Base-by-base conservation (phyloP, 1,140 invertebrate species). In the Apis dorsata region DNA sequence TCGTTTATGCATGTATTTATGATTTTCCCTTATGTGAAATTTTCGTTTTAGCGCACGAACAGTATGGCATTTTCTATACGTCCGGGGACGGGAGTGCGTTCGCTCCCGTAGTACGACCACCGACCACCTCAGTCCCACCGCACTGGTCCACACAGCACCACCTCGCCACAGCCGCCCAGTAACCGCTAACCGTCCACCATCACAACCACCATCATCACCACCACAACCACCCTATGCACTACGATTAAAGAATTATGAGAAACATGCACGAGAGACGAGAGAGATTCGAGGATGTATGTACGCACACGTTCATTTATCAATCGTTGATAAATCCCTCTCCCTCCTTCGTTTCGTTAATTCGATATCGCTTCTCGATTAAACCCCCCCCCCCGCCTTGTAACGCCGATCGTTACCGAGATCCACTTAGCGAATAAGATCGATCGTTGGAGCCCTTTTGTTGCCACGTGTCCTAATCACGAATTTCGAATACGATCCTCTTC, bases 41-140 rank as follows among this genome's bases (percentile, higher is more conserved):
- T 94, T 94, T 94, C 93, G 94, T 94, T 96, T 95, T 95, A 95
- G 95, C 94, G 91, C 94, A 94, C 95, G 94, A 94, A 93, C 94
- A 94, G 89, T 93, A 92, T 90, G 91, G 92, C 90, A 93, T 94
- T 93, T 94, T 93, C 93, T 94, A 93, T 93, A 91, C 93, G 89
- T 93, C 94, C 92, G 92, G 93, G 88, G 93, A 94, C 90, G 91
- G 92, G 92, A 95, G 95, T 94, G 95, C 95, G 91, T 95, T 96
- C 94, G 94, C 95, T 90, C 95, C 95, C 89, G 95, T 95, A 92
- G 93, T 95, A 93, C 93, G 95, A 92, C 93, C 94, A 91, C 93
- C 94, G 92, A 94, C 94, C 90, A 94, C 94, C 92, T 93, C 92
- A 91, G 93, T 94, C 94, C 92, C 94, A 94, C 93, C 93, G 92